phyloP scores from a whole-genome alignment of 1,140 invertebrate species.

The Lepidurus arcticus region DNA sequence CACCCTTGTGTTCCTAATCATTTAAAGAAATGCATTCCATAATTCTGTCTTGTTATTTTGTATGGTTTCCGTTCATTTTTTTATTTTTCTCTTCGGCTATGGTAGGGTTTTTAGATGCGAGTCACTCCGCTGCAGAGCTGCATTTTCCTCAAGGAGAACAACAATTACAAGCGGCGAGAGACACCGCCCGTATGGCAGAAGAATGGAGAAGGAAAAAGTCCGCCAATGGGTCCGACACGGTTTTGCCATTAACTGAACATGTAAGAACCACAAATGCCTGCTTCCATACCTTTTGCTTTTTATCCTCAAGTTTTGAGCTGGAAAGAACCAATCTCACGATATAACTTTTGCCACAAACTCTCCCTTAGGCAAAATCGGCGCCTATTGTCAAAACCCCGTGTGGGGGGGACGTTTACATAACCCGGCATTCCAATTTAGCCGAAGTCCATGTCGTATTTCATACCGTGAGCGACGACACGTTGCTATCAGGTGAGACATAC shows the following conservation, averaged over 20 bases:
- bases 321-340: not conserved
- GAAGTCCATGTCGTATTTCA: constrained; percentile 62
- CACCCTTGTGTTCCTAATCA: not conserved
- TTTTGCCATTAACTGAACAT: not conserved
- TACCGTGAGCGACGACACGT: constrained; percentile 47
- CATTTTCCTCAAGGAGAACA: constrained; percentile 81
- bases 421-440: constrained; percentile 89
- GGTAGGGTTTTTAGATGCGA: constrained; percentile 55
- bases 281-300: not conserved
- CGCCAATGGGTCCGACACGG: not conserved
- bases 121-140: constrained; percentile 70
- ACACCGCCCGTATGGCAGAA: constrained; percentile 51
- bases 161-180: constrained; percentile 72
- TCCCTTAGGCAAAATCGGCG: not conserved
- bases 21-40: not conserved
- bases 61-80: not conserved
- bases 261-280: not conserved
- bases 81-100: constrained; percentile 34
- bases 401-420: constrained; percentile 89
- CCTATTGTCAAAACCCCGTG: constrained; percentile 43
- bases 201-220: constrained; percentile 44
- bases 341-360: not conserved
- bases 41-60: not conserved
- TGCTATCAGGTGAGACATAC: constrained; percentile 44
- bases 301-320: not conserved